These are phyloP conservation scores for Zosterops borbonicus DNA, from an alignment of 2,113 vertebrate species.

Conservation along the genomic window DNA sequence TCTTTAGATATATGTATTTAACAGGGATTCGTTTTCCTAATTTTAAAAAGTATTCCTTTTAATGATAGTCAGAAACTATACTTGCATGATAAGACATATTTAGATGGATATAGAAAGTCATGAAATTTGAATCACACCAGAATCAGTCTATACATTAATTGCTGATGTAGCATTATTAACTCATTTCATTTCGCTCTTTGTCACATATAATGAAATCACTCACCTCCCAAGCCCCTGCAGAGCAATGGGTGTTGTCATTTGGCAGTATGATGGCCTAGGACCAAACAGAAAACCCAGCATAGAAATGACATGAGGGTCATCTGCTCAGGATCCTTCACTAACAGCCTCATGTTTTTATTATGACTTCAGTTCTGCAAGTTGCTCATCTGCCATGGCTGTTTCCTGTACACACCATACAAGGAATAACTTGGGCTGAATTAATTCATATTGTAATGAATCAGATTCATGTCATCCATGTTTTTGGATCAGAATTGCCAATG, in stretches of 20 bases:
- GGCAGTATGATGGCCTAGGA: not conserved
- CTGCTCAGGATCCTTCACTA: not conserved
- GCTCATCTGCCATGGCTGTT: not conserved
- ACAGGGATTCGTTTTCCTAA: not conserved
- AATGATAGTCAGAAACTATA: not conserved
- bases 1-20: not conserved
- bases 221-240: fast-evolving
- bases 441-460: not conserved
- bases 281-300: not conserved
- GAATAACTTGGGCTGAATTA: not conserved
- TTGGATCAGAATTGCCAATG: not conserved
- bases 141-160: not conserved
- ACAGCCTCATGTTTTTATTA: not conserved
- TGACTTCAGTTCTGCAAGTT: not conserved
- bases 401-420: not conserved
- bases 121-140: not conserved
- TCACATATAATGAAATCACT: not conserved
- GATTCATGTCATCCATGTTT: not conserved
- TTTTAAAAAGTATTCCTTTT: not conserved
- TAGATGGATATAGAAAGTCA: not conserved
- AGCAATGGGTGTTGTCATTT: not conserved
- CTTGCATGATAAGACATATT: not conserved
- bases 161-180: not conserved
- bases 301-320: not conserved
- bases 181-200: not conserved